Conservation (phyloP, 2,113 vertebrate genomes). For the Agelaius phoeniceus region DNA sequence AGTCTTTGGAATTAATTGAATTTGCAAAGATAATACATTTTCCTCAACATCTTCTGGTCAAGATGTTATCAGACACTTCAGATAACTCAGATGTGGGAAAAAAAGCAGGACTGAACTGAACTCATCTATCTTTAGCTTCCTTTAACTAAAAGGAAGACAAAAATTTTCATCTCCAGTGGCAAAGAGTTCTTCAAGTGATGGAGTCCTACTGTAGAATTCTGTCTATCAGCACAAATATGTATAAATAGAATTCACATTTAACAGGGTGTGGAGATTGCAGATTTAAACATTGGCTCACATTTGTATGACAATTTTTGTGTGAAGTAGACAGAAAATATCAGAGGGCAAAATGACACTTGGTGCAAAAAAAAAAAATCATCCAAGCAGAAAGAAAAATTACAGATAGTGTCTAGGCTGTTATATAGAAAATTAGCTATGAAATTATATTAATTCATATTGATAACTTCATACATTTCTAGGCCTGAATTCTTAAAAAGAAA, state of each 20-base stretch:
- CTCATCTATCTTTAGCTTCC: neutral
- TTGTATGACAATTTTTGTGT: neutral
- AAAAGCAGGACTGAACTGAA: neutral
- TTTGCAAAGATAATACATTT: neutral
- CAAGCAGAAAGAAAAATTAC: neutral
- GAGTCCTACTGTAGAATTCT: neutral
- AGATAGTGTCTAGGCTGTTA: neutral
- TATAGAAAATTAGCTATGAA: neutral
- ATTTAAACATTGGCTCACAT: neutral
- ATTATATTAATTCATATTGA: neutral
- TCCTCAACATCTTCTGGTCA: neutral
- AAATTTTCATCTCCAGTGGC: neutral
- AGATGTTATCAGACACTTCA: neutral
- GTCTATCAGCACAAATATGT: neutral
- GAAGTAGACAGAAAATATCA: neutral
- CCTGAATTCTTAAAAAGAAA: neutral
- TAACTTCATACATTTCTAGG: neutral
- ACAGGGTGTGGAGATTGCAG: neutral
- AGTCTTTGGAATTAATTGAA: neutral
- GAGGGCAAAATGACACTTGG: neutral
- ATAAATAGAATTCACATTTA: neutral
- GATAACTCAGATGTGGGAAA: neutral
- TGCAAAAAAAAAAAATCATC: neutral
- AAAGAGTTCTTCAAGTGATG: neutral
- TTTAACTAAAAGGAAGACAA: neutral